Base-by-base conservation (phyloP, 2,888 invertebrate genomes). In the Hemaris fuciformis region DNA sequence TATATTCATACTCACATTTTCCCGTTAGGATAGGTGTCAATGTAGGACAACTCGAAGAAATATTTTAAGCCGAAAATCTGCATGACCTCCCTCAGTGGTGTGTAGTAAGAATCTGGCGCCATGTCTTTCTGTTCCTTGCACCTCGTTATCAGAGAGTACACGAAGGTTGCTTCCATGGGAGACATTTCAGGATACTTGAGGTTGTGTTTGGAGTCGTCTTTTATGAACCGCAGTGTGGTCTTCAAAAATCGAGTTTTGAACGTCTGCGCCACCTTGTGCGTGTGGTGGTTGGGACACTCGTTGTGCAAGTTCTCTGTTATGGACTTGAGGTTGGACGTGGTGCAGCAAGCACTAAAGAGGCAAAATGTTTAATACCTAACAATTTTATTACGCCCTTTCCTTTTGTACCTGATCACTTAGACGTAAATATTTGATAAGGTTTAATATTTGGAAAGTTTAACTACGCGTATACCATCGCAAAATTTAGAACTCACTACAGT, bases 211-310 rank as follows among this genome's bases (percentile, higher is more conserved):
- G 45, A 59, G 3, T 76, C 67, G 18, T 81, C 74, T 62, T 81
- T 81, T 0, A 87, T 62, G 61, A 85, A 88, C n/a, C 71, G 73
- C 0, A 83, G 65, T 0, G 77, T 75, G 0, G 64, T 64, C 7
- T 79, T 75, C 0, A 86, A 64, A 63, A 75, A 77, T 1, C 70
- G 64, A 0, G 69, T 60, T 67, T 80, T 81, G 34, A 80, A 82
- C 8, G 15, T 18, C 15, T 31, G 53, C 4, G 53, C 15, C 1
- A 53, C 53, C 18, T 31, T 53, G 31, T 53, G 53, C 10, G 8
- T 31, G 58, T 41, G 0, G 27, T 62, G 4, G 70, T 64, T 18
- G 67, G 48, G 0, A 34, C 53, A 4, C 4, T n/a, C 18, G 5
- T 45, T 56, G 2, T 15, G 1, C 0, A 34, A 7, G 7, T 34